Conservation (phyloP, 2,888 invertebrate genomes). For the Helicoverpa assulta region DNA sequence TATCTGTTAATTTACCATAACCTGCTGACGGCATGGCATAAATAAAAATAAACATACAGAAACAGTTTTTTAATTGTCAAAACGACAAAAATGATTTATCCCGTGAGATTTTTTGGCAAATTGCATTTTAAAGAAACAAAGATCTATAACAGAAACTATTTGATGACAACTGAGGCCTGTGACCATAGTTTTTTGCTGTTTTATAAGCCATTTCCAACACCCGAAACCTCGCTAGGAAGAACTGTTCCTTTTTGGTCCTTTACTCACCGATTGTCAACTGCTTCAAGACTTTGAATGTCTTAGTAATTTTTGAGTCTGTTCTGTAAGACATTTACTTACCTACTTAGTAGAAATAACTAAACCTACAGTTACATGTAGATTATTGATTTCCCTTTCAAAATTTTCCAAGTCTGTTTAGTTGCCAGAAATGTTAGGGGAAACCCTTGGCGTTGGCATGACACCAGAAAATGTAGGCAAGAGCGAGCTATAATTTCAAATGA, state of each 20-base stretch:
- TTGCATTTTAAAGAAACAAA: not conserved
- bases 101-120: not conserved
- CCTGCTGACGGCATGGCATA: conserved; percentile 2
- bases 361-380: not conserved
- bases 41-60: not conserved
- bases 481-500: conserved; percentile 4
- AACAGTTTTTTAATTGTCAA: not conserved
- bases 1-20: conserved; percentile 20
- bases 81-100: not conserved
- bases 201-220: too few species aligned
- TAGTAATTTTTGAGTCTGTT: too few species aligned
- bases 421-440: conserved; percentile 28
- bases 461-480: conserved; percentile 18
- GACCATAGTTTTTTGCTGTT: too few species aligned
- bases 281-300: not conserved
- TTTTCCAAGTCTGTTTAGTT: not conserved
- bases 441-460: conserved; percentile 35
- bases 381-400: not conserved
- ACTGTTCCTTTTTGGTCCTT: too few species aligned
- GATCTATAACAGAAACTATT: too few species aligned
- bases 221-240: too few species aligned
- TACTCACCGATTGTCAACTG: too few species aligned
- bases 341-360: not conserved
- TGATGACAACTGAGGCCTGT: too few species aligned
- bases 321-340: not conserved